Conservation (phyloP, 2,797 vertebrate species). For the Phalanger gymnotis region DNA sequence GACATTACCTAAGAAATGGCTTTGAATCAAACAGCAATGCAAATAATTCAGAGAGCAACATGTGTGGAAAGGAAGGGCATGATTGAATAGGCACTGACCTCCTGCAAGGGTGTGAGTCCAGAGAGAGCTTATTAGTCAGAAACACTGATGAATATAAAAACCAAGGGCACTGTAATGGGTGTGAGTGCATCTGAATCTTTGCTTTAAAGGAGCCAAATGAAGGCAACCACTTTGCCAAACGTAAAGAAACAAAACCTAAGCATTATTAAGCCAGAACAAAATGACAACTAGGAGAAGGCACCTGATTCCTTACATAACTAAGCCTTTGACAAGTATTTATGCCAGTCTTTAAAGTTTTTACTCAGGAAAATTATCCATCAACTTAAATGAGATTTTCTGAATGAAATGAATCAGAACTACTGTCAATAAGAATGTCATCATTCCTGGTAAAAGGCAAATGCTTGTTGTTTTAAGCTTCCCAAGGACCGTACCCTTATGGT, state of each 20-base stretch:
- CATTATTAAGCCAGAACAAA: neutral
- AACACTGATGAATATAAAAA: conserved; percentile 60
- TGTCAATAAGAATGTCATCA: neutral
- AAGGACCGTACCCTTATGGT: neutral
- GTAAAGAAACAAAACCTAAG: conserved; percentile 10
- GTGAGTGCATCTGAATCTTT: conserved; percentile 51
- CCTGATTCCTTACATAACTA: neutral
- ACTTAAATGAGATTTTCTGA: conserved; percentile 24
- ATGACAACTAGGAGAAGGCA: neutral
- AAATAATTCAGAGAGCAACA: conserved; percentile 61
- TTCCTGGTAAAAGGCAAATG: neutral
- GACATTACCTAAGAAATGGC: conserved; percentile 53
- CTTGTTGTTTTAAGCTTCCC: conserved; percentile 38
- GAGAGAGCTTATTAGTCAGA: conserved; percentile 61
- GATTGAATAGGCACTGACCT: conserved; percentile 66
- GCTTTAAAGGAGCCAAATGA: conserved; percentile 39
- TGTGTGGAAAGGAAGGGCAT: conserved; percentile 47
- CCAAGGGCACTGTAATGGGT: conserved; percentile 32
- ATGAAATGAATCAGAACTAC: conserved; percentile 34
- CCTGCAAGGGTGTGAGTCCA: conserved; percentile 36
- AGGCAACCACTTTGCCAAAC: conserved; percentile 21
- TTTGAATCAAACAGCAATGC: conserved; percentile 70
- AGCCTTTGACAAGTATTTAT: neutral
- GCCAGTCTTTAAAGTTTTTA: conserved; percentile 27
- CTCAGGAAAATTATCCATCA: neutral